These are phyloP conservation scores for Panorpa germanica DNA, from an alignment of 2,888 invertebrate genomes.

Conservation along the genomic window DNA sequence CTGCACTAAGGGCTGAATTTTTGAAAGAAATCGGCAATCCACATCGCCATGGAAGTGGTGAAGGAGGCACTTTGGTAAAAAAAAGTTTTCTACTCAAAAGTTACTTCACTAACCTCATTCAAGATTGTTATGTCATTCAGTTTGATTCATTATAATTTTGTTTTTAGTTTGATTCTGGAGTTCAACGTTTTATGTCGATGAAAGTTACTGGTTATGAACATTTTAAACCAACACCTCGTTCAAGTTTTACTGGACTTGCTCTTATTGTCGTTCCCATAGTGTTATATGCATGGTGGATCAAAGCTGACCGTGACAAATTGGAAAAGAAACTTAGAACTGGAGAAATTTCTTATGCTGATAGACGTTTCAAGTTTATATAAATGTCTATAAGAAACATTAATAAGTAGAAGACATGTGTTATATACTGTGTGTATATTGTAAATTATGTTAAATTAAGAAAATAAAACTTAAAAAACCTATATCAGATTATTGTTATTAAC, in stretches of 20 bases:
- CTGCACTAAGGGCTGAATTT: conserved; percentile 45
- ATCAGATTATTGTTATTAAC: too few species aligned
- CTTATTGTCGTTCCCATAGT: conserved; percentile 34
- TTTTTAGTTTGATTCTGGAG: conserved; percentile 63
- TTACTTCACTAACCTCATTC: neutral
- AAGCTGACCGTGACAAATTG: conserved; percentile 27
- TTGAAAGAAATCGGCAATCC: conserved; percentile 53
- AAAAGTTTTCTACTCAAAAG: conserved; percentile 14
- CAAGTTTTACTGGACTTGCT: conserved; percentile 29
- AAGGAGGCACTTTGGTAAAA: conserved; percentile 56
- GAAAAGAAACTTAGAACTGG: conserved; percentile 47
- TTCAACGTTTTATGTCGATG: conserved; percentile 57
- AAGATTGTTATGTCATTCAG: neutral
- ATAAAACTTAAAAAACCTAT: conserved; percentile 5
- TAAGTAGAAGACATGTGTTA: neutral
- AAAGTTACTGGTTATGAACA: conserved; percentile 40
- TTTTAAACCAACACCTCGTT: conserved; percentile 43
- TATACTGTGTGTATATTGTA: conserved; percentile 5
- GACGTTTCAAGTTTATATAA: conserved; percentile 46
- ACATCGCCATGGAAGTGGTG: conserved; percentile 39
- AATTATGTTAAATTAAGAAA: conserved; percentile 5
- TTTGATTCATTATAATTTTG: conserved; percentile 12
- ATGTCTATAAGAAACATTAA: conserved; percentile 9
- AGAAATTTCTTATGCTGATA: conserved; percentile 55
- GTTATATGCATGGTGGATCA: conserved; percentile 30